Percentiles rank a stretch among this genome's conserved stretches.
These are phyloP conservation scores for Thamnophis elegans DNA, from an alignment of 2,797 vertebrate genomes.

Conservation along the genomic window DNA sequence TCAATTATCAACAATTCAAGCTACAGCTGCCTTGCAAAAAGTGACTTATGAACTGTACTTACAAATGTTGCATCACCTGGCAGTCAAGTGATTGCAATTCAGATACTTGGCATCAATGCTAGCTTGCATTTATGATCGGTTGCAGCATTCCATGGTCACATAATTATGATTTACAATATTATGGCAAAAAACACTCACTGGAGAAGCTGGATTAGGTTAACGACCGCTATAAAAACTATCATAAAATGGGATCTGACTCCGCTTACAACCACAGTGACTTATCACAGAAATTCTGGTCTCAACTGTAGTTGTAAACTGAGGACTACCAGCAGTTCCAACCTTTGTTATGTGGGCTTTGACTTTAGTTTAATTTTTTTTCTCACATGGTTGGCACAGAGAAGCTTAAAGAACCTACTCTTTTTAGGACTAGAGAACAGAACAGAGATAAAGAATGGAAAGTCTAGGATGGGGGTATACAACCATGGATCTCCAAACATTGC, in stretches of 20 bases:
- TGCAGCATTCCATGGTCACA: background rate
- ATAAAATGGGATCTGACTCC: background rate
- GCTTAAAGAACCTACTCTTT: background rate
- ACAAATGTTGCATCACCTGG: background rate
- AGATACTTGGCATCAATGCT: background rate
- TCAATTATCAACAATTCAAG: background rate
- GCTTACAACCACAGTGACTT: background rate
- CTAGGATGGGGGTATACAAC: background rate
- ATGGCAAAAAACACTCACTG: background rate
- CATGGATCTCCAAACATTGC: background rate
- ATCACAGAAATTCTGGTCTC: background rate
- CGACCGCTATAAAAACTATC: background rate
- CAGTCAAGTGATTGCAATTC: background rate
- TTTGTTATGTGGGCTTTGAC: background rate
- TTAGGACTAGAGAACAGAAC: background rate
- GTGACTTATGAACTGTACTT: background rate
- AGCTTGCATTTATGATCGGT: background rate
- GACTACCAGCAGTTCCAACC: background rate
- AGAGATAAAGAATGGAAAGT: background rate
- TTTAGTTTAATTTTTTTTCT: slow-evolving; percentile 12
- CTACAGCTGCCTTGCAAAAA: background rate
- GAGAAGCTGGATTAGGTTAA: background rate
- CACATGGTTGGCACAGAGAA: background rate
- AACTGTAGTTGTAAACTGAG: background rate
- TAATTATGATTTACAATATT: background rate